These are phyloP conservation scores for Anguilla anguilla DNA, from an alignment of 2,797 vertebrate genomes.

Conservation along the genomic window DNA sequence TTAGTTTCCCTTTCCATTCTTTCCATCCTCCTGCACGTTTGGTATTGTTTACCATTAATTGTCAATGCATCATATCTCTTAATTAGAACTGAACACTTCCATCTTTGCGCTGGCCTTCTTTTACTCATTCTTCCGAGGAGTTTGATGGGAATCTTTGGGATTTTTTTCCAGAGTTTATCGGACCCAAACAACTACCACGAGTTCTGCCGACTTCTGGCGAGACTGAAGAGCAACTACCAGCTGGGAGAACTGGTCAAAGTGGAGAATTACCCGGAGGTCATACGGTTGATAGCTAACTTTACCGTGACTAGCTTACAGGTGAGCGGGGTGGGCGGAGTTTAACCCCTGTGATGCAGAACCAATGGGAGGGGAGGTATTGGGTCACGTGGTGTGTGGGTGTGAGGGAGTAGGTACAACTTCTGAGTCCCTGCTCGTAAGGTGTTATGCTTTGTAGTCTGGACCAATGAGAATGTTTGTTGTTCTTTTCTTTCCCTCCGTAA, in stretches of 20 bases:
- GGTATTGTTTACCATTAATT: too few relatives aligned
- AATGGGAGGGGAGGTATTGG: not conserved
- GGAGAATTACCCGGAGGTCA: conserved; percentile 97
- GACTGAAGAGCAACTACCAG: conserved; percentile 98
- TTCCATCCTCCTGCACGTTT: too few relatives aligned
- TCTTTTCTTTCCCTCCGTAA: too few relatives aligned
- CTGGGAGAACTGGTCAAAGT: conserved; percentile 97
- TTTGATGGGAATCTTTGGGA: not conserved
- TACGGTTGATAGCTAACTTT: conserved; percentile 97
- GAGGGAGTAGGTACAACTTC: not conserved
- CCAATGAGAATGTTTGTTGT: too few relatives aligned
- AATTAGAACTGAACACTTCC: too few relatives aligned
- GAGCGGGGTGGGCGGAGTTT: conserved; percentile 13
- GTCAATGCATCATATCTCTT: too few relatives aligned
- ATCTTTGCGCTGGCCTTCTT: not conserved
- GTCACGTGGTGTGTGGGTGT: not conserved
- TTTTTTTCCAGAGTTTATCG: conserved; percentile 83
- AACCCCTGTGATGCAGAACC: not conserved
- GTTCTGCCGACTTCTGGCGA: conserved; percentile 92
- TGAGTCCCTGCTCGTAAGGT: not conserved
- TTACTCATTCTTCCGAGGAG: not conserved
- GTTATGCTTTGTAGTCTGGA: not conserved
- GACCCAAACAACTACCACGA: conserved; percentile 99
- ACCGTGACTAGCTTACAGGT: conserved; percentile 94
- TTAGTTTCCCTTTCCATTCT: too few relatives aligned